These are phyloP conservation scores for Catajapyx aquilonaris DNA, from an alignment of 1,140 invertebrate species.

Conservation along the genomic window DNA sequence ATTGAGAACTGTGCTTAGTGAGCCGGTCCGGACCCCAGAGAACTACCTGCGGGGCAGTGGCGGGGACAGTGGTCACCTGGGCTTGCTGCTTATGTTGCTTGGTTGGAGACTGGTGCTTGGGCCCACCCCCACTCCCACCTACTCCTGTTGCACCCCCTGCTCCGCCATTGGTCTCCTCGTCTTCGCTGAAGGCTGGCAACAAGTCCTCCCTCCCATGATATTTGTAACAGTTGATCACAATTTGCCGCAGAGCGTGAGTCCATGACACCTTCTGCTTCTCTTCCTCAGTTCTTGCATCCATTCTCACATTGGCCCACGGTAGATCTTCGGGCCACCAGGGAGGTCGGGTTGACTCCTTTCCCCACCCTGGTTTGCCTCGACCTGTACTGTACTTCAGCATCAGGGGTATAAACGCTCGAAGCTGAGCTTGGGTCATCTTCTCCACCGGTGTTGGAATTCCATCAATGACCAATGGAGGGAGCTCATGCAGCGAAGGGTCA, in stretches of 20 bases:
- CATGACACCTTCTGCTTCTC: conserved; percentile 97
- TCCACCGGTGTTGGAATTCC: conserved; percentile 94
- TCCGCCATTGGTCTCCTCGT: conserved; percentile 37
- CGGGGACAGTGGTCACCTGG: too few relatives aligned
- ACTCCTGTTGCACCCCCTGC: conserved; percentile 15
- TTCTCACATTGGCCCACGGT: conserved; percentile 92
- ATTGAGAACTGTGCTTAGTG: too few relatives aligned
- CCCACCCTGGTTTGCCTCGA: conserved; percentile 92
- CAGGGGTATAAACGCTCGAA: conserved; percentile 87
- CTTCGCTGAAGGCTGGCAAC: conserved; percentile 79
- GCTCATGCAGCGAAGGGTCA: conserved; percentile 78
- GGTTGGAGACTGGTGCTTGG: too few relatives aligned
- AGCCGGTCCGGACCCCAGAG: too few relatives aligned
- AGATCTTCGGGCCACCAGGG: conserved; percentile 95
- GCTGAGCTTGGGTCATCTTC: conserved; percentile 96
- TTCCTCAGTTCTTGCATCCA: conserved; percentile 87
- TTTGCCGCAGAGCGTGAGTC: conserved; percentile 92
- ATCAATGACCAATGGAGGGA: conserved; percentile 88
- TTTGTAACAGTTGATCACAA: conserved; percentile 96
- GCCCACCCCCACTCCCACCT: conserved; percentile 15
- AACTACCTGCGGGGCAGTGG: too few relatives aligned
- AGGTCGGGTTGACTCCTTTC: conserved; percentile 79
- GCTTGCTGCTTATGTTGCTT: too few relatives aligned
- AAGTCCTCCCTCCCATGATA: conserved; percentile 92
- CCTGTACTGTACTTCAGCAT: conserved; percentile 96